phyloP scores from a whole-genome alignment of 2,888 invertebrate genomes.

The Hydrotaea cyrtoneurina region DNA sequence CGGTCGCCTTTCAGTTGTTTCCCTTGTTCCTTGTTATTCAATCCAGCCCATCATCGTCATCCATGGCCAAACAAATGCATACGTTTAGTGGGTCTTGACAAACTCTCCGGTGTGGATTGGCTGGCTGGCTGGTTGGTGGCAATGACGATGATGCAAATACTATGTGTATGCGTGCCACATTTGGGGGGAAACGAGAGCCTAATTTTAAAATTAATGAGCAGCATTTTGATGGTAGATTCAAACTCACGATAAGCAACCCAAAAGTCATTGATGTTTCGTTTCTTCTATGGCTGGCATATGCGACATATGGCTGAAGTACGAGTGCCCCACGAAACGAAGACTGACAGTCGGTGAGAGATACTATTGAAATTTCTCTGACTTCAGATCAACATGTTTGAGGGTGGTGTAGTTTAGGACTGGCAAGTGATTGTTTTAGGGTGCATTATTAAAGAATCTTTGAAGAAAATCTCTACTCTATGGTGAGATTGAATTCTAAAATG shows the following conservation, averaged over 20 bases:
- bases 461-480: too few species aligned
- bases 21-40: neutral
- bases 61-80: neutral
- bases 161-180: constrained; percentile 53
- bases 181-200: constrained; percentile 76
- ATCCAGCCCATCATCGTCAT: neutral
- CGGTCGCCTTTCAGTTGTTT: neutral
- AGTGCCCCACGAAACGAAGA: constrained; percentile 26
- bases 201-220: constrained; percentile 80
- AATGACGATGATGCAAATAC: constrained; percentile 51
- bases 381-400: neutral
- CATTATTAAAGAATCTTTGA: too few species aligned
- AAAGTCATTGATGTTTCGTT: constrained; percentile 61
- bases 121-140: constrained; percentile 62
- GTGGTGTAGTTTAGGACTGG: neutral
- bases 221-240: constrained; percentile 79
- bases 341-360: constrained; percentile 14
- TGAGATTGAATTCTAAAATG: too few species aligned
- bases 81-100: neutral
- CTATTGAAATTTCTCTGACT: constrained; percentile 37
- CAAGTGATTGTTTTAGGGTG: too few species aligned
- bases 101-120: constrained; percentile 54
- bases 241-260: constrained; percentile 72
- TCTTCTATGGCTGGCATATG: constrained; percentile 45
- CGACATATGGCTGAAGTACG: constrained; percentile 19